Base-by-base conservation (phyloP, 2,797 vertebrate species). In the Neostethus bicornis region DNA sequence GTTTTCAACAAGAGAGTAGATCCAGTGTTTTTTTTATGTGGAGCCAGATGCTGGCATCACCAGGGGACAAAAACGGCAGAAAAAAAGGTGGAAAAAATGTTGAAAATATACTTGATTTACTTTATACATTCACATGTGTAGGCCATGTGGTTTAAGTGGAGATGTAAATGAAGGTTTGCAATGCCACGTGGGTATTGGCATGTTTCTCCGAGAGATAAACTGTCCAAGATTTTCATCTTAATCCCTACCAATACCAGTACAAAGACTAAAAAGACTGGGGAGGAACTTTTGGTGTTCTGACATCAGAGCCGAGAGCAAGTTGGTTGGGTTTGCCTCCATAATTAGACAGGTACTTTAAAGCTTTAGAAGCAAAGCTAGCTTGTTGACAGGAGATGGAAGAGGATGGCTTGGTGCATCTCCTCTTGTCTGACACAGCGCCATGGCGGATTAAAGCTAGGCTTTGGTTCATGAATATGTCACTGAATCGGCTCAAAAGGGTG, bases 1-100 rank as follows among this genome's bases (percentile, higher is more conserved):
- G 68, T 85, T 87, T 88, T 82, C 83, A 80, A 81, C 77, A 73
- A 71, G 77, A 79, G 84, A 87, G 75, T 82, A 81, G 79, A 79
- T 84, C 58, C 73, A 73, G 77, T 73, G 73, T 75, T 87, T 84
- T 84, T 75, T 87, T 84, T 84, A 83, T 73, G 64, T 85, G 66
- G 73, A 79, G 70, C 72, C 67, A 82, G 69, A 83, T 75, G 64
- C 66, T 72, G 77, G 61, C 81, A 65, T 81, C 71, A 70, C 68
- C 85, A 55, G 51, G 38, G 67, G 45, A 81, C 80, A 77, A 35
- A 57, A 28, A 31, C 2, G 29, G 29, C 54, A 67, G 45, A 52
- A 43, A 64, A 39, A 75, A 49, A 73, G 66, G 35, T 63, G 64
- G 79, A 39, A 58, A 78, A 84, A 80, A 71, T 79, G 80, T 86